Base-by-base conservation (phyloP, 2,888 invertebrate species). In the Leptogaster cylindrica region DNA sequence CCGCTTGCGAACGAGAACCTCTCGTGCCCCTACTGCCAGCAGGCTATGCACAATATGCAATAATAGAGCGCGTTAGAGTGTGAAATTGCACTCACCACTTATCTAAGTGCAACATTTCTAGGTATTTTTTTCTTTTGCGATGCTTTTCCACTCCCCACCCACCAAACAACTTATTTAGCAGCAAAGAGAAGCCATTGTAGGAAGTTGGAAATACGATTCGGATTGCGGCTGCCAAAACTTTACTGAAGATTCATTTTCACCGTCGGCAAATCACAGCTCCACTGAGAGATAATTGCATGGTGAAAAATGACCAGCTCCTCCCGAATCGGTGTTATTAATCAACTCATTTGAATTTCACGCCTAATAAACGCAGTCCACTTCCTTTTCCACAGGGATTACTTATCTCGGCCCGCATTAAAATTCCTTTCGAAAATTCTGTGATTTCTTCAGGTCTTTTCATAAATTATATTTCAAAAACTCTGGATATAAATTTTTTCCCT, bases 41-140 rank as follows among this genome's bases (percentile, higher is more conserved):
- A 8, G 50, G 20, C 36, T 20, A 51, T 65, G 51, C 39, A 36
- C 41, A 50, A 39, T 25, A 39, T 51, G 65, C 66, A 55, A 33
- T 55, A 16, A 36, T 50, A 58, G 44, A 66, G 18, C 58, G 66
- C 58, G 66, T 61, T 50, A 66, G 58, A 66, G 66, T 66, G 66
- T 66, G 50, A 66, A 66, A 66, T 66, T 66, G 46, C 48, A 48
- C 28, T 61, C 44, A 14, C 36, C 36, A 66, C 44, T 52, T 66
- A 55, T 31, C 55, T 55, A 44, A 66, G 55, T 66, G 66, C 44
- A 18, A 55, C 44, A 61, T 52, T 65, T 55, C 14, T 20, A 61
- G 44, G 8, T 18, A 50, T 50, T 51, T 51, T 50, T 51, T 28
- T 28, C 51, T 51, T 51, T 31, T 51, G 16, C 27, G n/a, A 36